Conservation (phyloP, 2,888 invertebrate genomes). For the Frankliniella fusca region DNA sequence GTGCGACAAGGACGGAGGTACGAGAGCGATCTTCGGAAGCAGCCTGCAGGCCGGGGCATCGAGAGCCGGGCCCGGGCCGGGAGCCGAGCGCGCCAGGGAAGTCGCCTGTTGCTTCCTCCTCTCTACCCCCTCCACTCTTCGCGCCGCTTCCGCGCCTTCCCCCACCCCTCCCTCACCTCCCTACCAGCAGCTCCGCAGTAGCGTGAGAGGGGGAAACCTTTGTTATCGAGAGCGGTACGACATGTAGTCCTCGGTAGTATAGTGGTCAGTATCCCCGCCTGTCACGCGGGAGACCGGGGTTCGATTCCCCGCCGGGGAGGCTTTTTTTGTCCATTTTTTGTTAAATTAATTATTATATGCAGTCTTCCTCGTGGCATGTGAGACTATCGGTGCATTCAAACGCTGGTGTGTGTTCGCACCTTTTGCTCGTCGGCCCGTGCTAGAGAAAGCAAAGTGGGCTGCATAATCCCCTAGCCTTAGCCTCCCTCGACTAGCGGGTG, state of each 20-base stretch:
- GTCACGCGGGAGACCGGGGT: constrained; percentile 54
- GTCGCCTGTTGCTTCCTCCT: background rate
- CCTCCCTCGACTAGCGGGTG: background rate
- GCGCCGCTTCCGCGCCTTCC: background rate
- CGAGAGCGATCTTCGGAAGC: no score
- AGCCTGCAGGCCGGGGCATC: no score
- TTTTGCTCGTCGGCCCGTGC: no score
- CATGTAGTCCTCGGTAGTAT: constrained; percentile 50
- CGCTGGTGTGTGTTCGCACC: no score
- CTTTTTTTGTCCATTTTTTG: background rate
- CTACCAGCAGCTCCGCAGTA: background rate
- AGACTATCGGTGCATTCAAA: no score
- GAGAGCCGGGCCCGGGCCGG: no score
- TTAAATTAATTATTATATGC: no score
- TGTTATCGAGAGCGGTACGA: no score
- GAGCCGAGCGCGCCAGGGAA: background rate
- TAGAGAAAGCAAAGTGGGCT: no score
- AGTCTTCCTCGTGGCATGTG: no score
- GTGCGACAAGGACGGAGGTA: no score
- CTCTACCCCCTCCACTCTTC: background rate
- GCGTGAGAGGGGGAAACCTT: no score
- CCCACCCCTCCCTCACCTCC: background rate
- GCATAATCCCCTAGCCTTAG: background rate
- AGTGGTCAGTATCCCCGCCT: constrained; percentile 54
- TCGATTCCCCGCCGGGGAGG: constrained; percentile 53